Conservation (phyloP, 2,113 vertebrate species). For the Butorides virescens region DNA sequence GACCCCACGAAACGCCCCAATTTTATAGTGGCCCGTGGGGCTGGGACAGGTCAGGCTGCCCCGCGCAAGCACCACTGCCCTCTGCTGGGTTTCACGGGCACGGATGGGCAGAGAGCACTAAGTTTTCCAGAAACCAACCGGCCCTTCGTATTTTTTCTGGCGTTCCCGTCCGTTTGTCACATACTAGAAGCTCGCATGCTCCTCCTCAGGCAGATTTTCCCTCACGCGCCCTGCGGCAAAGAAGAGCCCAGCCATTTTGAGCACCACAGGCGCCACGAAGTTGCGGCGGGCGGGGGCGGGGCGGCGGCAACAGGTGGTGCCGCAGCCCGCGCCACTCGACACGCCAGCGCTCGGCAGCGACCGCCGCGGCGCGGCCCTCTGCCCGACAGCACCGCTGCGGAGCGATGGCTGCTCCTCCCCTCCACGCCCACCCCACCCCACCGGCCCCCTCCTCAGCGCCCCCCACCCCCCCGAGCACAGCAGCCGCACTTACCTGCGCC, state of each 20-base stretch:
- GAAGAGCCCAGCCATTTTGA: neutral
- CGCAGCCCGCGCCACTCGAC: neutral
- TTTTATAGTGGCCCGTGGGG: no score
- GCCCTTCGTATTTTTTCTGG: neutral
- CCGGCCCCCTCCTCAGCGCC: no score
- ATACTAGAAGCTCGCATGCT: fast-evolving
- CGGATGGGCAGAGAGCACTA: fast-evolving
- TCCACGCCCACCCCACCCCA: no score
- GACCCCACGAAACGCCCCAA: neutral
- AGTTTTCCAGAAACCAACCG: neutral
- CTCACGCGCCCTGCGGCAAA: neutral
- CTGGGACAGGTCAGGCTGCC: neutral
- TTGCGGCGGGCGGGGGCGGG: no score
- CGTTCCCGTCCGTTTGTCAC: neutral
- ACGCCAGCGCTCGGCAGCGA: no score
- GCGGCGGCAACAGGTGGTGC: neutral
- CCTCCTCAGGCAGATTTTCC: neutral
- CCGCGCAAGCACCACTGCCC: neutral
- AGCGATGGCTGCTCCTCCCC: neutral
- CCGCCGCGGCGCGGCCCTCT: neutral
- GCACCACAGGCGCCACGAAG: neutral
- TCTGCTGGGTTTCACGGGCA: no score
- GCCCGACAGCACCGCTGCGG: neutral
- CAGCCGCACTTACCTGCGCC: neutral
- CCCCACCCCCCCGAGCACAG: fast-evolving